Base-by-base conservation (phyloP, 2,888 invertebrate genomes). In the Ellobium chinense region DNA sequence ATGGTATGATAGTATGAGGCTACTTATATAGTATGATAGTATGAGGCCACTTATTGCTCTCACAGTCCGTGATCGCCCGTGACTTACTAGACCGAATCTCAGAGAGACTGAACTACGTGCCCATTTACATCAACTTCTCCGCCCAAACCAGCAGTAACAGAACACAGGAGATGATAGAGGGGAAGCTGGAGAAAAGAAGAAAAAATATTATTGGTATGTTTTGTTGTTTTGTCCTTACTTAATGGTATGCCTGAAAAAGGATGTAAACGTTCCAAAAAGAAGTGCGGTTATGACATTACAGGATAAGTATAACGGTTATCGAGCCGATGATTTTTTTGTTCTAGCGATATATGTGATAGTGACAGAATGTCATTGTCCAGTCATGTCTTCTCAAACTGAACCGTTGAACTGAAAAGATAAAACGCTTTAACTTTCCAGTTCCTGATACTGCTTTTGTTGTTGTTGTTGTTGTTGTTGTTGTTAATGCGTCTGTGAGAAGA, bases 61-160 rank as follows among this genome's bases (percentile, higher is more conserved):
- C 85, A 46, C 87, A 93, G 94, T 97, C 97, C 0, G 96, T 97
- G 2, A 95, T 98, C 78, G 97, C 97, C 0, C 95, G 96, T 88
- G 95, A 95, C 73, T 95, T 96, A 0, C 93, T 98, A 65, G 95
- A 95, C 78, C 94, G 94, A 65, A 94, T 97, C 89, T 93, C 95
- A 4, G 94, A 94, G 0, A 88, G 91, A 56, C 95, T 95, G 0
- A 92, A 94, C 65, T 96, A 95, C 89, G 95, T 97, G 37, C 96
- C 97, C 0, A 95, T 96, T 0, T 95, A 96, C 84, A 94, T 98
- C 80, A 97, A 97, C 91, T 98, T 98, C 93, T 97, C 97, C 0
- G 97, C 98, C 0, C 97, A 98, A 94, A 98, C 98, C 0, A 96
- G 96, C 92, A 97, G 97, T 88, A 93, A 94, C 37, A 94, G 97